These are phyloP conservation scores for Nephila pilipes DNA, from an alignment of 1,140 invertebrate species.

Conservation along the genomic window DNA sequence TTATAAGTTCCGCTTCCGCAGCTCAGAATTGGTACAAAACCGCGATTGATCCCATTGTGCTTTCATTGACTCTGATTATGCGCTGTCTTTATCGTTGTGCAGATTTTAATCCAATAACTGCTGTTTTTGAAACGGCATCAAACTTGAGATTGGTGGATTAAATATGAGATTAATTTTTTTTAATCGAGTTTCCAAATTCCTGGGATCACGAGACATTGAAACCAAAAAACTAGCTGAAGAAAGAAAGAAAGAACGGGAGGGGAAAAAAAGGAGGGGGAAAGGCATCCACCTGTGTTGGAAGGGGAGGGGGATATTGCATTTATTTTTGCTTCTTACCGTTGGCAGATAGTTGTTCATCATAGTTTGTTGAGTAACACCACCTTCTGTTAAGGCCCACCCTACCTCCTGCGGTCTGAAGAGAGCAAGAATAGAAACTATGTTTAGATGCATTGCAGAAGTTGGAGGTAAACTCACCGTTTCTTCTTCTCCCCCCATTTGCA, in stretches of 20 bases:
- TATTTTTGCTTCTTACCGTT: constrained; percentile 34
- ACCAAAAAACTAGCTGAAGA: not conserved
- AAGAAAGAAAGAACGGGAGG: no score
- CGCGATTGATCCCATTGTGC: no score
- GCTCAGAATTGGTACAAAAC: no score
- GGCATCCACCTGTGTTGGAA: not conserved
- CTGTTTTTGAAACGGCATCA: no score
- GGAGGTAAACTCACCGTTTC: constrained; percentile 19
- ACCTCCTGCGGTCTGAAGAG: constrained; percentile 44
- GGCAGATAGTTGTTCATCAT: constrained; percentile 25
- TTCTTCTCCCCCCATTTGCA: not conserved
- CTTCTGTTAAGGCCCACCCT: constrained; percentile 1
- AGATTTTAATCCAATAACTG: no score
- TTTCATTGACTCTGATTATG: no score
- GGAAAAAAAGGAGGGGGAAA: not conserved
- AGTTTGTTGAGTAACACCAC: constrained; percentile 42
- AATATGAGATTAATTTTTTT: no score
- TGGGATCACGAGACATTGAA: not conserved
- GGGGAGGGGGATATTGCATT: not conserved
- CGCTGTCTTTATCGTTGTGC: no score
- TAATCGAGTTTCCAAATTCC: not conserved
- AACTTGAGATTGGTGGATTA: no score
- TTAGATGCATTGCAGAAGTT: constrained; percentile 48
- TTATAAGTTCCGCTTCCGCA: no score
- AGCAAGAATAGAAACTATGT: constrained; percentile 57